Percentiles rank a stretch among this genome's conserved stretches.
phyloP scores from a whole-genome alignment of 2,797 vertebrate genomes.

The Gallinago nigripennis region DNA sequence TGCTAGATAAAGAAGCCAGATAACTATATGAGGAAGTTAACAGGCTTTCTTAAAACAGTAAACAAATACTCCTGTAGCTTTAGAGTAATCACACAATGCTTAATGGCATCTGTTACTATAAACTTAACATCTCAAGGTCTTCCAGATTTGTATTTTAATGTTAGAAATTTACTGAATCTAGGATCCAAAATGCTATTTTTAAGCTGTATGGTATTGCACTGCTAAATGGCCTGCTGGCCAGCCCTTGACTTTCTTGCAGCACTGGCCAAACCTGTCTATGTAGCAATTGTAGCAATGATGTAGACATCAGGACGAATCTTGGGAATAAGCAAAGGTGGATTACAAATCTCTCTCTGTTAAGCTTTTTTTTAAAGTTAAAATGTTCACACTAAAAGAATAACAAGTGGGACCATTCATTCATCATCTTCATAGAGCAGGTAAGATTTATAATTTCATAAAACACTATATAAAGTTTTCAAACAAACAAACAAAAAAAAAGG shows the following conservation, averaged over 20 bases:
- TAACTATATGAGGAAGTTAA: not conserved
- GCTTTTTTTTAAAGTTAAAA: not conserved
- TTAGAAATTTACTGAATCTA: not conserved
- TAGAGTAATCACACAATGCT: not conserved
- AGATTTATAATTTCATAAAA: not conserved
- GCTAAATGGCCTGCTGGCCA: not conserved
- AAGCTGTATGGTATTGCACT: not conserved
- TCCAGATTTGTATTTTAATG: not conserved
- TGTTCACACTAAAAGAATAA: not conserved
- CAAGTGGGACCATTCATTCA: not conserved
- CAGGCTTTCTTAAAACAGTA: not conserved
- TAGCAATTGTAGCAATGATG: not conserved
- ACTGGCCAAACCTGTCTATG: constrained; percentile 32
- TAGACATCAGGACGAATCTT: not conserved
- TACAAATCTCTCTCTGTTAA: not conserved
- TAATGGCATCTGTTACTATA: not conserved
- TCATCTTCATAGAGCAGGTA: not conserved
- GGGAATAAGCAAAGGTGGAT: not conserved
- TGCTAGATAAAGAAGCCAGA: not conserved
- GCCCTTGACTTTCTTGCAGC: constrained; percentile 17
- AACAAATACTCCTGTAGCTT: not conserved
- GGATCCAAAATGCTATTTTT: not conserved
- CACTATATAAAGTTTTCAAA: not conserved
- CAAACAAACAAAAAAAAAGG: not conserved
- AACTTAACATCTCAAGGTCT: not conserved